Evolutionary conservation across 1,140 invertebrate species (phyloP).

Genomic region (Lordiphosa stackelbergi): DNA sequence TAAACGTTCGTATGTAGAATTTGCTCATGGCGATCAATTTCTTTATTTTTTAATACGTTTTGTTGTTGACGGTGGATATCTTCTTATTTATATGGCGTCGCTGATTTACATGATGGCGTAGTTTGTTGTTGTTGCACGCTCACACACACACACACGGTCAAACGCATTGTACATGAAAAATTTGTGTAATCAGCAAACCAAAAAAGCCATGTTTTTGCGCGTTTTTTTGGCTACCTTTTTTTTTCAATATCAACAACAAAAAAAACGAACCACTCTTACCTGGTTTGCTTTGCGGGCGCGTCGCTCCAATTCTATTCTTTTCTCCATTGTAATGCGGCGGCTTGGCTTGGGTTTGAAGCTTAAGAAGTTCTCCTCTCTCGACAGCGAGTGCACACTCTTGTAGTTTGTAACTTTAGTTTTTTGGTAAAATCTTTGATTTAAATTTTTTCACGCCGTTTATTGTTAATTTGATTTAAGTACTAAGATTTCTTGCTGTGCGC

Average conservation of each 20-base stretch:
- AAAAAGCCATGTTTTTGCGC: slow-evolving; percentile 40
- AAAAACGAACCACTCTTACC: slow-evolving; percentile 80
- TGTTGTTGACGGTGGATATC: slow-evolving; percentile 29
- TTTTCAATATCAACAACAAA: slow-evolving; percentile 23
- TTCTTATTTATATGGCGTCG: slow-evolving; percentile 49
- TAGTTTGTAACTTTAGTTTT: slow-evolving; percentile 49
- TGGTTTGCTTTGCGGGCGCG: slow-evolving; percentile 88
- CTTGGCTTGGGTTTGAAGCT: slow-evolving; percentile 31
- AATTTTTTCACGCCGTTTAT: slow-evolving; percentile 21
- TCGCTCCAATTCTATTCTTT: slow-evolving; percentile 93
- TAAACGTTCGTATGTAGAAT: slow-evolving; percentile 38
- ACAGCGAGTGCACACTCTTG: slow-evolving; percentile 19
- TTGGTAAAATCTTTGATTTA: slow-evolving; percentile 36
- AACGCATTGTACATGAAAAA: slow-evolving; percentile 20
- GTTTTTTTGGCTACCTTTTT: slow-evolving; percentile 33
- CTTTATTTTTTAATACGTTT: slow-evolving; percentile 32
- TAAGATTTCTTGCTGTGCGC: too few relatives aligned
- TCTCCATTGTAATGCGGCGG: slow-evolving; percentile 84
- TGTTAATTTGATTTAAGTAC: too few relatives aligned
- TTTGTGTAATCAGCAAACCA: slow-evolving; percentile 44
- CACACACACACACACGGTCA: slow-evolving; percentile 19
- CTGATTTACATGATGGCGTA: slow-evolving; percentile 64
- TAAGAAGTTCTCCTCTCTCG: neutral
- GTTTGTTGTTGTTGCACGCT: slow-evolving; percentile 46
- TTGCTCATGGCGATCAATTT: slow-evolving; percentile 74